Conservation (phyloP, 2,888 invertebrate genomes). For the Flexamia atlantica region DNA sequence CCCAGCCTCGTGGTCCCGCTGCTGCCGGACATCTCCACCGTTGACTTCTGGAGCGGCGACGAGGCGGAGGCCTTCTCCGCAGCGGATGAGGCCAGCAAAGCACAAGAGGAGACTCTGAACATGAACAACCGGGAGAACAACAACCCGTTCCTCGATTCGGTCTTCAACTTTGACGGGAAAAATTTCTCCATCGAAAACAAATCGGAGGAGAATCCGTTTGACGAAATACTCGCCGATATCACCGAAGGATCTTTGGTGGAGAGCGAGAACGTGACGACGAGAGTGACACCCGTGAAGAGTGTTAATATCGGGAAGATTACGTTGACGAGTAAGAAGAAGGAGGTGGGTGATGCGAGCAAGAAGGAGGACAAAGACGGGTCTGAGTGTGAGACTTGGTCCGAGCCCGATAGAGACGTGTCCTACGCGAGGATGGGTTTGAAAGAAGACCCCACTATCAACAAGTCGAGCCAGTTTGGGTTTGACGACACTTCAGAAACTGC, state of each 20-base stretch:
- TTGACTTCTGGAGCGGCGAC: constrained; percentile 70
- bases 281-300: constrained; percentile 33
- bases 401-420: constrained; percentile 90
- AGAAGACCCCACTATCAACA: constrained; percentile 66
- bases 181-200: constrained; percentile 12
- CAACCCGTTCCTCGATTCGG: constrained; percentile 16
- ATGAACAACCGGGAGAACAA: constrained; percentile 17
- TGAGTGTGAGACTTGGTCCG: constrained; percentile 93
- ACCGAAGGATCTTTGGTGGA: constrained; percentile 56
- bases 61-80: constrained; percentile 63
- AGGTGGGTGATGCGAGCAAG: not conserved
- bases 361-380: constrained; percentile 73
- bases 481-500: constrained; percentile 64
- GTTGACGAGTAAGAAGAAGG: constrained; percentile 59
- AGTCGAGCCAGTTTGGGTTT: constrained; percentile 50
- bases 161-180: constrained; percentile 37
- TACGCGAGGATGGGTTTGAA: constrained; percentile 84
- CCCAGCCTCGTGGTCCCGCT: constrained; percentile 67
- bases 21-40: constrained; percentile 70
- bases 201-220: not conserved
- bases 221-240: constrained; percentile 38
- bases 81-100: constrained; percentile 60
- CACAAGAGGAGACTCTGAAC: constrained; percentile 27
- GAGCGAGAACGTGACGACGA: not conserved
- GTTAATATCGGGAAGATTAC: constrained; percentile 62